Conservation (phyloP, 2,888 invertebrate species). For the Volucella inanis region DNA sequence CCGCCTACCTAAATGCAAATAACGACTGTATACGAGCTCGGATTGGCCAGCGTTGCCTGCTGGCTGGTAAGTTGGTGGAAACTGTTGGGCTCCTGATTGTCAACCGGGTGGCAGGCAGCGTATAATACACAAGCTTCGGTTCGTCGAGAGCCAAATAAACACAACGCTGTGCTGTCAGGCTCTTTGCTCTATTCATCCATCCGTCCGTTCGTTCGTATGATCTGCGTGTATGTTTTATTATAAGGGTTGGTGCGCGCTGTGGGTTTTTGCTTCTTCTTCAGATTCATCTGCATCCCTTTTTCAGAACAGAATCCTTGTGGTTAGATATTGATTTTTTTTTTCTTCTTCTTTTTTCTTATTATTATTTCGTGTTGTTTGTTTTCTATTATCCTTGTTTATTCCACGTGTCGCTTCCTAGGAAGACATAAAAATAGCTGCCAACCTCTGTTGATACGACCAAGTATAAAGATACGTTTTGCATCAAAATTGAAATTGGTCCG, state of each 20-base stretch:
- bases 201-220: background rate
- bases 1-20: constrained; percentile 71
- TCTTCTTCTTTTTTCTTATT: background rate
- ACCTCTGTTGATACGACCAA: constrained; percentile 46
- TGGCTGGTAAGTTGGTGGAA: constrained; percentile 81
- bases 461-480: constrained; percentile 47
- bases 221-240: constrained; percentile 47
- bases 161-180: constrained; percentile 12
- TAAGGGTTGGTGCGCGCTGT: constrained; percentile 73
- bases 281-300: constrained; percentile 54
- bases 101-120: constrained; percentile 78
- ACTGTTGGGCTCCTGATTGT: constrained; percentile 82
- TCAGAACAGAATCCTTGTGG: constrained; percentile 49
- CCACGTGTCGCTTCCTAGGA: constrained; percentile 75
- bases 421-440: constrained; percentile 71
- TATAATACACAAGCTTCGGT: constrained; percentile 65
- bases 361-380: constrained; percentile 36
- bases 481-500: constrained; percentile 5
- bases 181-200: too few species aligned
- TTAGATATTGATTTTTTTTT: constrained; percentile 56
- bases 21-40: constrained; percentile 60
- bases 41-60: constrained; percentile 76
- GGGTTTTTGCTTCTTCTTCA: constrained; percentile 16
- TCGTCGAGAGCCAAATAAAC: constrained; percentile 26
- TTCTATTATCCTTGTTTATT: constrained; percentile 71